Percentiles rank a stretch among this genome's conserved stretches.
Conservation (phyloP, 2,797 vertebrate genomes). For the Cossypha polioptera region DNA sequence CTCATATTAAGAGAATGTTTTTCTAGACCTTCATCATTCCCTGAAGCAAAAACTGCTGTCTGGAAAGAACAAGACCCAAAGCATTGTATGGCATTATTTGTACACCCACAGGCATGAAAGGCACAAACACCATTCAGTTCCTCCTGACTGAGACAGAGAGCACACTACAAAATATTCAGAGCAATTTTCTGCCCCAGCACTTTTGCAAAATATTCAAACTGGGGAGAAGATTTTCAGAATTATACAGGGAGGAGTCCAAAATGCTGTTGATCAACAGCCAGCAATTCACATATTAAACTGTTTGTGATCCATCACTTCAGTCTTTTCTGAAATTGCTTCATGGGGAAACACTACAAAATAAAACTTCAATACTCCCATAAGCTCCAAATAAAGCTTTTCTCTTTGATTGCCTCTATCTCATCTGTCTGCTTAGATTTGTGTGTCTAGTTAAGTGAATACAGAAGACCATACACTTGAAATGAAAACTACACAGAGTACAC, state of each 20-base stretch:
- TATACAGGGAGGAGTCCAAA: background rate
- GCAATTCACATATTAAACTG: background rate
- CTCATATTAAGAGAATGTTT: background rate
- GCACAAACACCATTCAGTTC: background rate
- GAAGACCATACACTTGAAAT: conserved; percentile 66
- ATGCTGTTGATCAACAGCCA: background rate
- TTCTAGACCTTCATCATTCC: background rate
- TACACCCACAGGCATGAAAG: background rate
- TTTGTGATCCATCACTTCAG: conserved; percentile 24
- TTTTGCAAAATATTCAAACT: background rate
- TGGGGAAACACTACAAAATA: conserved; percentile 45
- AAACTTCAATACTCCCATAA: conserved; percentile 51
- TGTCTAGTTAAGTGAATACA: conserved; percentile 65
- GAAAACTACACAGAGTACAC: conserved; percentile 59
- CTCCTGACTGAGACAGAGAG: background rate
- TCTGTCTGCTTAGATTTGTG: conserved; percentile 66
- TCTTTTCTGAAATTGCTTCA: conserved; percentile 27
- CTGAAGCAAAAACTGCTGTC: conserved; percentile 2
- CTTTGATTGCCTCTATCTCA: conserved; percentile 62
- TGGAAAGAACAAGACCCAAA: background rate
- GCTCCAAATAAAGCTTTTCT: conserved; percentile 61
- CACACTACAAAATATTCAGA: background rate
- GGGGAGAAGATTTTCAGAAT: background rate
- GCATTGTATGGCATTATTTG: background rate
- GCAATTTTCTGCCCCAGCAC: background rate